Conservation (phyloP, 2,797 vertebrate species). For the Myotis daubentonii region DNA sequence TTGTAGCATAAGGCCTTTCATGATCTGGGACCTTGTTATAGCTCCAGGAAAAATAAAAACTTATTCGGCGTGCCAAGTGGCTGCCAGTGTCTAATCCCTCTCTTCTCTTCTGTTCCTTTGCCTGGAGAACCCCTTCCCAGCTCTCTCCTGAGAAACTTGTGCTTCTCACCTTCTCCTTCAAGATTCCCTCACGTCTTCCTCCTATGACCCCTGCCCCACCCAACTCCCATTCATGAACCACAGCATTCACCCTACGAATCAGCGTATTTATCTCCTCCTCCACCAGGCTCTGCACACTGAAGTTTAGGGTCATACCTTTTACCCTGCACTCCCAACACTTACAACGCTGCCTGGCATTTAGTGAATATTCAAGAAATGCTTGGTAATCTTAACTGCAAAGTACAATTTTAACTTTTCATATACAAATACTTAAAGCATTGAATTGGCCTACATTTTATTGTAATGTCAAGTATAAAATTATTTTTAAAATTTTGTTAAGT, state of each 20-base stretch:
- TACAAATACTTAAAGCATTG: not conserved
- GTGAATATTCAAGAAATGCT: not conserved
- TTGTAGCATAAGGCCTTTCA: not conserved
- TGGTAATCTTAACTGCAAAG: not conserved
- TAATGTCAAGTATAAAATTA: not conserved
- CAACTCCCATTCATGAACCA: not conserved
- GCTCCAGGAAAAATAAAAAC: not conserved
- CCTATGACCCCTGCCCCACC: not conserved
- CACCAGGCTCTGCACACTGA: not conserved
- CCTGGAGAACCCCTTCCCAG: not conserved
- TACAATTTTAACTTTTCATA: not conserved
- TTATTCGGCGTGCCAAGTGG: not conserved
- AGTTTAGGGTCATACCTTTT: not conserved
- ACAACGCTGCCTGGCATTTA: not conserved
- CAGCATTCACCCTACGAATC: not conserved
- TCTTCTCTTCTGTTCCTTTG: not conserved
- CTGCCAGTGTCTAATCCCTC: not conserved
- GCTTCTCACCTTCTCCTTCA: not conserved
- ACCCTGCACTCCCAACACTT: fast-evolving
- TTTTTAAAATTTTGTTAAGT: not conserved
- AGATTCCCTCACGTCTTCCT: not conserved
- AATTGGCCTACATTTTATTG: not conserved
- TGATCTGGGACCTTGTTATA: not conserved
- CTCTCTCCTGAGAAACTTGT: not conserved
- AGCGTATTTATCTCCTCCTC: not conserved